phyloP scores from a whole-genome alignment of 1,140 invertebrate genomes.

The Triops cancriformis region DNA sequence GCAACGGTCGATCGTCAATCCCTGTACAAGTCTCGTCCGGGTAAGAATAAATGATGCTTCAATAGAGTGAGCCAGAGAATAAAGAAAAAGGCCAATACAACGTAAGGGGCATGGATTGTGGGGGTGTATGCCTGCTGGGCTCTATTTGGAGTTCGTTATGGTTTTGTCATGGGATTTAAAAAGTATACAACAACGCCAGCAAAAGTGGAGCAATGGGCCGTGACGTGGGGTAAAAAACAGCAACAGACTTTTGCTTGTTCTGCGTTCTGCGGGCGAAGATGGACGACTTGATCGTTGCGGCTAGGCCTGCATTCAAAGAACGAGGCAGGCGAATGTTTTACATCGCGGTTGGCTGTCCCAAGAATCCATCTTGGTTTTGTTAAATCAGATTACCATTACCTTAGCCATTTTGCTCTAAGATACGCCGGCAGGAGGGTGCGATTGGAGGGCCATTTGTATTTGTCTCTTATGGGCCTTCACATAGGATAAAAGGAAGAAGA shows the following conservation, averaged over 20 bases:
- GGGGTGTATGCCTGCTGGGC: background rate
- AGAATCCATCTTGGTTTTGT: background rate
- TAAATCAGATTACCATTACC: too few species aligned
- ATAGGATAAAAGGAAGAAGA: too few species aligned
- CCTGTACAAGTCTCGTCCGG: background rate
- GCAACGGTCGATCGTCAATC: background rate
- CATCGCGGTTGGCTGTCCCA: background rate
- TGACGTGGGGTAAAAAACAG: background rate
- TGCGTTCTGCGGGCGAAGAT: background rate
- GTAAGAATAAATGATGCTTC: conserved; percentile 5
- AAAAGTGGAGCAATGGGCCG: background rate
- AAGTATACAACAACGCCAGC: background rate
- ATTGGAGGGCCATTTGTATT: too few species aligned
- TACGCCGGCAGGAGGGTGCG: too few species aligned
- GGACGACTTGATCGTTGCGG: background rate
- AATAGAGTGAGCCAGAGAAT: background rate
- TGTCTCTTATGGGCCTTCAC: too few species aligned
- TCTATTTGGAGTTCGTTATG: background rate
- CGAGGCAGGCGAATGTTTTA: background rate
- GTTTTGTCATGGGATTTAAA: conserved; percentile 3
- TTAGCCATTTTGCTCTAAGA: too few species aligned
- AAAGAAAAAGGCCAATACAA: background rate
- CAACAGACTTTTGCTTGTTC: background rate
- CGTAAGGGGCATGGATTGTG: background rate
- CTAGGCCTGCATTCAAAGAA: background rate